These are phyloP conservation scores for Zaprionus gabonicus DNA, from an alignment of 1,140 invertebrate species.

Conservation along the genomic window DNA sequence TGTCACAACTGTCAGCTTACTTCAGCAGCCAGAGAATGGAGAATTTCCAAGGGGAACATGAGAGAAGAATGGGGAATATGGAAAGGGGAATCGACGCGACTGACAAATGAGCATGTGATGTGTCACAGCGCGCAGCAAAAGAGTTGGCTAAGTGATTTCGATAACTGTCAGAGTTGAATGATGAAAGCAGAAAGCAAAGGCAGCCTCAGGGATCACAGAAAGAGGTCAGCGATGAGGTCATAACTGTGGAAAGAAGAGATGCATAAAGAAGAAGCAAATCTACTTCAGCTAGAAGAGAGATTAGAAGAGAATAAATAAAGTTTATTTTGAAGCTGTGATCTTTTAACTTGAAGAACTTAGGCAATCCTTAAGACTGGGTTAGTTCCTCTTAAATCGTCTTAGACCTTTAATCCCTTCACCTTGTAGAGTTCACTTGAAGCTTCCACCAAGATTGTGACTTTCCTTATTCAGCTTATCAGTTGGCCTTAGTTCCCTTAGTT, in stretches of 20 bases:
- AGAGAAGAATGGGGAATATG: background rate
- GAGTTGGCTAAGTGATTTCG: slow-evolving; percentile 47
- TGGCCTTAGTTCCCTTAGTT: background rate
- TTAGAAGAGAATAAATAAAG: background rate
- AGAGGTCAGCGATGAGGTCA: slow-evolving; percentile 13
- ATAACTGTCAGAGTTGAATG: slow-evolving; percentile 9
- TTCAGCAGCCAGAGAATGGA: slow-evolving; percentile 17
- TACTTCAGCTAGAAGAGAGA: background rate
- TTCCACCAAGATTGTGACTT: background rate
- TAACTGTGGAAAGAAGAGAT: background rate
- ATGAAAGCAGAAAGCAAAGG: slow-evolving; percentile 13
- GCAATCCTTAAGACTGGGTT: too few species aligned
- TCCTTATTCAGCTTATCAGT: slow-evolving; percentile 14
- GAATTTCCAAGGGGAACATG: background rate
- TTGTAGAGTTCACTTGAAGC: background rate
- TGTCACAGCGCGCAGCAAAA: slow-evolving; percentile 28
- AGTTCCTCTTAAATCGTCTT: too few species aligned
- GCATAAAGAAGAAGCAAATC: too few species aligned
- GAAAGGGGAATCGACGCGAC: background rate
- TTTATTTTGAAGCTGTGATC: background rate
- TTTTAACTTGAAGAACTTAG: too few species aligned
- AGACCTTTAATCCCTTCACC: background rate
- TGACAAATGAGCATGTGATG: slow-evolving; percentile 49
- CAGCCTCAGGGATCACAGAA: background rate
- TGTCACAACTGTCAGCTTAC: slow-evolving; percentile 77